These are phyloP conservation scores for Bucorvus abyssinicus DNA, from an alignment of 2,797 vertebrate species.

Conservation along the genomic window DNA sequence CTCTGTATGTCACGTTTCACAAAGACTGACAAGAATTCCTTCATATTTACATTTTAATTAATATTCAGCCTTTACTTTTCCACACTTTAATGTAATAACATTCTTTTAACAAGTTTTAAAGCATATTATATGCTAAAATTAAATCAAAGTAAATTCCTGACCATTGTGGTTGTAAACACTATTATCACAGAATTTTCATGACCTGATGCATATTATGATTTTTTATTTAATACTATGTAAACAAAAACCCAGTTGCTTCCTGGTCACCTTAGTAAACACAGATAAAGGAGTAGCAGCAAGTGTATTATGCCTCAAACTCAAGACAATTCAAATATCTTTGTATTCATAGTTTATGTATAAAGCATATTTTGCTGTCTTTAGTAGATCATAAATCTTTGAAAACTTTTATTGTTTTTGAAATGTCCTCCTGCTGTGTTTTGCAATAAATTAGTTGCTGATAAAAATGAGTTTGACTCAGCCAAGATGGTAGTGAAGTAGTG, in stretches of 20 bases:
- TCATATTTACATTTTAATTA: not conserved
- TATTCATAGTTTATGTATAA: not conserved
- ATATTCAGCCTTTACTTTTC: not conserved
- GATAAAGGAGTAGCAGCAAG: not conserved
- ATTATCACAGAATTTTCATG: not conserved
- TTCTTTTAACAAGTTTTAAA: not conserved
- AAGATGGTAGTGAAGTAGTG: not conserved
- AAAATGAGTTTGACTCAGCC: not conserved
- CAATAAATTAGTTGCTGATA: conserved; percentile 10
- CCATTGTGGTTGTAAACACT: not conserved
- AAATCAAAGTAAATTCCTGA: not conserved
- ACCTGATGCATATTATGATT: not conserved
- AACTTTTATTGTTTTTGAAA: conserved; percentile 5
- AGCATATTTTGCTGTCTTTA: not conserved
- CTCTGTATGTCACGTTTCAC: not conserved
- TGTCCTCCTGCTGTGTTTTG: not conserved
- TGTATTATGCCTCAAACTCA: not conserved
- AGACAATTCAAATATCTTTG: not conserved
- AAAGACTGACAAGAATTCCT: not conserved
- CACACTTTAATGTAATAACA: not conserved
- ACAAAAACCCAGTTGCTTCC: not conserved
- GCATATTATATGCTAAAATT: not conserved
- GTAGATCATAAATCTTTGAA: not conserved
- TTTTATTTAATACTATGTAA: not conserved
- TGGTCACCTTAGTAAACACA: not conserved